Evolutionary conservation across 2,888 invertebrate species (phyloP), one percentile per base, ranked within the genome.

Genomic region (Hypena proboscidalis): DNA sequence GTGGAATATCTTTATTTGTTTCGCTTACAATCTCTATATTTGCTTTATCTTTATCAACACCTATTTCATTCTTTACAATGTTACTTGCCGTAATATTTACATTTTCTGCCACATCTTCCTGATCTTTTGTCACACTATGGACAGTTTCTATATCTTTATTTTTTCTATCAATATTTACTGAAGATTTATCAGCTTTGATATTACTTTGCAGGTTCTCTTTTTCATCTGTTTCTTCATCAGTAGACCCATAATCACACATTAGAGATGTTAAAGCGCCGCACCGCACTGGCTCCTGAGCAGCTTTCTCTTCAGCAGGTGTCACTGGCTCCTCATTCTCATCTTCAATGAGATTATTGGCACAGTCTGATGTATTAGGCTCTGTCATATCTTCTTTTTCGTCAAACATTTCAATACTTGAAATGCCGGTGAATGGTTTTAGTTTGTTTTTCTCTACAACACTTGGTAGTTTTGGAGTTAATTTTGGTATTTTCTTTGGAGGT

Each of bases 231-330:
- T 67, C 41, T 40, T 92, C 92, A 70, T 92, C 92, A 44, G 92
- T 92, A 42, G 90, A 89, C 30, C 79, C 88, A 82, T 94, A 94
- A 39, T 92, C 90, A 61, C 89, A 88, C 64, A 93, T 92, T 13
- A 94, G 78, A 38, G 89, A 87, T 27, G 91, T 90, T 48, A 94
- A 73, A 7, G 93, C 92, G 58, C 89, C 91, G 74, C 92, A 93
- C 4, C 93, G 70, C 15, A 60, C 46, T 44, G 80, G 77, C 47
- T 81, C 58, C 26, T 46, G 40, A 30, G 23, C 19, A 20, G 27
- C 3, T n/a, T 9, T 44, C 10, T 39, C 30, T 31, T 33, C 29
- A 26, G 22, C 10, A 22, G 25, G 19, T 10, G 38, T 25, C 13
- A 38, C 17, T 15, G 38, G 9, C 23, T 44, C 34, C 39, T 70